Percentiles rank a stretch among this genome's conserved stretches.
These are phyloP conservation scores for Sisor rabdophorus DNA, from an alignment of 2,113 vertebrate genomes.

Conservation along the genomic window DNA sequence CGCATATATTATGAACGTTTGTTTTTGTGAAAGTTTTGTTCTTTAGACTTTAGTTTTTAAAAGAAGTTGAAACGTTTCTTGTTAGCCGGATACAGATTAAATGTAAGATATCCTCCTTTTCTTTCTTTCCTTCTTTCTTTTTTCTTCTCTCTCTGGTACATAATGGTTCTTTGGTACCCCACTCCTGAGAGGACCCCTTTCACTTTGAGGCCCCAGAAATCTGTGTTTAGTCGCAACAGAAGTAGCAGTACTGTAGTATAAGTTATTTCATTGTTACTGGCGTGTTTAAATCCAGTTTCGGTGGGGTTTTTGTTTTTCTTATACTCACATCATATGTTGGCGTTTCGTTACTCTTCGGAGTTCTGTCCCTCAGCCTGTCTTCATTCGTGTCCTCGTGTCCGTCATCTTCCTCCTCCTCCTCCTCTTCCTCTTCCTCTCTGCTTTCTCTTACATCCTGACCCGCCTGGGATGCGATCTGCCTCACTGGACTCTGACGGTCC, in stretches of 20 bases:
- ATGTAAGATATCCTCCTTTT: too few relatives aligned
- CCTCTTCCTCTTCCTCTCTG: slow-evolving; percentile 47
- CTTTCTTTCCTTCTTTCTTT: too few relatives aligned
- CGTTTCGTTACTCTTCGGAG: slow-evolving; percentile 64
- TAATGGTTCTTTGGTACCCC: not conserved
- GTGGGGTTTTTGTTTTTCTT: not conserved
- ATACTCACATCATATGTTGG: slow-evolving; percentile 64
- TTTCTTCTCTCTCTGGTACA: not conserved
- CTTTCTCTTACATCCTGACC: slow-evolving; percentile 43
- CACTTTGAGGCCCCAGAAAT: too few relatives aligned
- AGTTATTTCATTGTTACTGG: too few relatives aligned
- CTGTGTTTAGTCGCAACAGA: too few relatives aligned
- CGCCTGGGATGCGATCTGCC: slow-evolving; percentile 18
- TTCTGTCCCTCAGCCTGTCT: slow-evolving; percentile 61
- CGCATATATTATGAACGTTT: too few relatives aligned
- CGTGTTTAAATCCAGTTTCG: not conserved
- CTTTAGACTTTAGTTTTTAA: too few relatives aligned
- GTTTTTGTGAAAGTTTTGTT: too few relatives aligned
- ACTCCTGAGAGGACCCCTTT: too few relatives aligned
- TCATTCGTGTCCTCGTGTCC: slow-evolving; percentile 38
- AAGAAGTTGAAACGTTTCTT: too few relatives aligned
- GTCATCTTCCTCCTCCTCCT: not conserved
- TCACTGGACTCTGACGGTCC: slow-evolving; percentile 56
- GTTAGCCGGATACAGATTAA: too few relatives aligned
- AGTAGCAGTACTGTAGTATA: too few relatives aligned